phyloP scores from a whole-genome alignment of 2,797 vertebrate genomes.

The Sparidentex hasta region DNA sequence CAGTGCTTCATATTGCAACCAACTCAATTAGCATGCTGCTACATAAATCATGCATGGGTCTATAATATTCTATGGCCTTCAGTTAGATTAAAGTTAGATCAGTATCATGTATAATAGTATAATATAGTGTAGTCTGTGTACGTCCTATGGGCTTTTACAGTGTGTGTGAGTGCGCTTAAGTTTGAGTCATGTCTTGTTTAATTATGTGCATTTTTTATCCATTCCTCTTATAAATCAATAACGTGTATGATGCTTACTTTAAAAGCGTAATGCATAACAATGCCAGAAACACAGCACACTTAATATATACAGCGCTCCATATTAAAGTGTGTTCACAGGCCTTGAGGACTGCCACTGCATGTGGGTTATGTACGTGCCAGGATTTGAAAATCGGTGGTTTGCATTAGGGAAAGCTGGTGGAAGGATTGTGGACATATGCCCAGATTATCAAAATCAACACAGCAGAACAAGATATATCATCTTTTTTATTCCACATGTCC shows the following conservation, averaged over 20 bases:
- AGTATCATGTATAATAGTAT: too few relatives aligned
- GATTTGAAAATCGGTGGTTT: too few relatives aligned
- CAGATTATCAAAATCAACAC: too few relatives aligned
- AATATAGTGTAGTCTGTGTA: neutral
- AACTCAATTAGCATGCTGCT: too few relatives aligned
- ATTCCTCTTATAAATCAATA: neutral
- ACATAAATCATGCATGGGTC: neutral
- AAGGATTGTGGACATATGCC: too few relatives aligned
- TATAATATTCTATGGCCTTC: neutral
- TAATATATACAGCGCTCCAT: neutral
- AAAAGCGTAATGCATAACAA: neutral
- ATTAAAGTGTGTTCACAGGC: too few relatives aligned
- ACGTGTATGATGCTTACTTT: neutral
- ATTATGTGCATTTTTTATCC: neutral
- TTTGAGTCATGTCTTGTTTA: neutral
- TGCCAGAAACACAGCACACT: neutral
- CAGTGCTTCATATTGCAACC: too few relatives aligned
- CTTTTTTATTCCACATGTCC: too few relatives aligned
- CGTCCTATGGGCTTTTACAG: neutral
- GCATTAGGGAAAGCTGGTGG: too few relatives aligned
- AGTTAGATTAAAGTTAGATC: neutral
- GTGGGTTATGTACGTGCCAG: too few relatives aligned
- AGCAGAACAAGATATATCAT: too few relatives aligned
- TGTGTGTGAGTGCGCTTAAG: neutral
- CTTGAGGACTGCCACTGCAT: too few relatives aligned